These are phyloP conservation scores for Phaenicophaeus curvirostris DNA, from an alignment of 2,797 vertebrate genomes.

Conservation along the genomic window DNA sequence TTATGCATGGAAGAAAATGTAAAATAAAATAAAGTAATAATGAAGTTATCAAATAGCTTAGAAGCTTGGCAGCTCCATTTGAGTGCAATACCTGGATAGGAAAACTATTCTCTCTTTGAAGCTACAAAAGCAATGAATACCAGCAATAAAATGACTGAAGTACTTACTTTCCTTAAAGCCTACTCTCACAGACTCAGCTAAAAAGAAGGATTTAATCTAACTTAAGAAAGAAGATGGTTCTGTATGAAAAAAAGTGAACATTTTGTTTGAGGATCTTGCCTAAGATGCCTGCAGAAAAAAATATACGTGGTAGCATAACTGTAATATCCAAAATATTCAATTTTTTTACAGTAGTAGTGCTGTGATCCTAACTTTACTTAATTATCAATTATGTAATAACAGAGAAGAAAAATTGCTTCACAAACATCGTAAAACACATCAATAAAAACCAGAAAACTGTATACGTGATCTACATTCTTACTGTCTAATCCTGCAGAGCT, in stretches of 20 bases:
- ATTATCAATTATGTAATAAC: background rate
- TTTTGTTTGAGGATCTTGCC: background rate
- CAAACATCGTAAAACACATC: background rate
- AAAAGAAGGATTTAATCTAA: background rate
- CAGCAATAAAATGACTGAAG: background rate
- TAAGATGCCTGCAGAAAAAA: background rate
- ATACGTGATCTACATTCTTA: background rate
- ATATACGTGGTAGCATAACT: accelerated
- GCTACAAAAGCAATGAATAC: background rate
- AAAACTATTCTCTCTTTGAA: background rate
- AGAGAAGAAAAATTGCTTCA: background rate
- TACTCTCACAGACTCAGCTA: background rate
- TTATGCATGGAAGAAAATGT: background rate
- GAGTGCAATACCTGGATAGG: background rate
- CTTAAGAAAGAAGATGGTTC: background rate
- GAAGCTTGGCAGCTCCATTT: background rate
- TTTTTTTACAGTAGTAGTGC: background rate
- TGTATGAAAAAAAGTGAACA: background rate
- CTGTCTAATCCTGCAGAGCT: background rate
- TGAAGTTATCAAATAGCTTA: background rate
- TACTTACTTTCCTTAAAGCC: background rate
- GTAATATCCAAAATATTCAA: background rate
- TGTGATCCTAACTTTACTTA: background rate
- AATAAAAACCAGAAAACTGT: background rate
- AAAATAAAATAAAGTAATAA: background rate